phyloP scores from a whole-genome alignment of 2,113 vertebrate genomes.

The Cygnus atratus region DNA sequence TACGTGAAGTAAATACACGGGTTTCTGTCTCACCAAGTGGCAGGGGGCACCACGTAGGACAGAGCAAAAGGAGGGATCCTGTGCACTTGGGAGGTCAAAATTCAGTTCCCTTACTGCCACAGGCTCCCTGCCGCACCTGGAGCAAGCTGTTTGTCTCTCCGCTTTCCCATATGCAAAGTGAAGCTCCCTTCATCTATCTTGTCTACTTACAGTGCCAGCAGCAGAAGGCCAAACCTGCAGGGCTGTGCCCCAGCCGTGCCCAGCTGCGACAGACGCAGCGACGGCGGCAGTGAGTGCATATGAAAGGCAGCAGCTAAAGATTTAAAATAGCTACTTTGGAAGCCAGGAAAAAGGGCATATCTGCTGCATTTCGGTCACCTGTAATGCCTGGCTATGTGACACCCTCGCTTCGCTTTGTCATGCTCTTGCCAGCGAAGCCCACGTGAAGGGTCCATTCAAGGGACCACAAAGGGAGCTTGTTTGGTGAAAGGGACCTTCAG shows the following conservation, averaged over 20 bases:
- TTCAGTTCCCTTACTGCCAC: not conserved
- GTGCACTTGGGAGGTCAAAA: not conserved
- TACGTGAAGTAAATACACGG: accelerated
- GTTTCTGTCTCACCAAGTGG: not conserved
- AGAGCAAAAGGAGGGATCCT: not conserved
- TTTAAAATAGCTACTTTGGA: not conserved
- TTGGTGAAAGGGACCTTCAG: not conserved
- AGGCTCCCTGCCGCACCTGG: not conserved
- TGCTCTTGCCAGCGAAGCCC: not conserved
- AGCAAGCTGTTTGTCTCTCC: not conserved
- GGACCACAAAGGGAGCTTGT: not conserved
- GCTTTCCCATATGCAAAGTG: accelerated
- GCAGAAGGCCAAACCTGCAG: not conserved
- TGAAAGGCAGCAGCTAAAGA: not conserved
- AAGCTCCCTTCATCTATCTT: not conserved
- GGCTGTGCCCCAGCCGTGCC: not conserved
- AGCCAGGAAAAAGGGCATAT: not conserved
- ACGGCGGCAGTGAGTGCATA: not conserved
- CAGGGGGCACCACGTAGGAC: not conserved
- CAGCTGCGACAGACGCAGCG: not conserved
- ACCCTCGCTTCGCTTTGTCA: not conserved
- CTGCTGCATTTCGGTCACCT: not conserved
- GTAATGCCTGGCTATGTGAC: not conserved
- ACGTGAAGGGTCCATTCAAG: not conserved
- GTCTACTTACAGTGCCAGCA: not conserved